Percentiles rank a stretch among this genome's conserved stretches.
Conservation (phyloP, 2,888 invertebrate species). For the Corbicula japonica region DNA sequence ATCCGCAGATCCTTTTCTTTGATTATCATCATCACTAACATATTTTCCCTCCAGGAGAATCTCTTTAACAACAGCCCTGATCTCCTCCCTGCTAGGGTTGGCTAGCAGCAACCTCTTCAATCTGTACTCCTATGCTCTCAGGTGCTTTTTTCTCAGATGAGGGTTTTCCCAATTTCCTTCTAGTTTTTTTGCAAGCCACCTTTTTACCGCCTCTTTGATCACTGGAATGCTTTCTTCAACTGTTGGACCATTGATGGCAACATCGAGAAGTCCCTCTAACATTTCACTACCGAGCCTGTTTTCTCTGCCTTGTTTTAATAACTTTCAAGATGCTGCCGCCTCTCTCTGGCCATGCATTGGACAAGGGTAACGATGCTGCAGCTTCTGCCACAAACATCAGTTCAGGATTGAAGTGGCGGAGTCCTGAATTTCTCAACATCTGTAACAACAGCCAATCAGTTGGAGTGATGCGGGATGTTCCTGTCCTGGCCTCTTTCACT, state of each 20-base stretch:
- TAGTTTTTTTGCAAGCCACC: conserved; percentile 8
- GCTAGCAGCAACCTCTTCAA: background rate
- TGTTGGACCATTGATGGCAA: conserved; percentile 24
- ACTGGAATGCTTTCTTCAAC: conserved; percentile 10
- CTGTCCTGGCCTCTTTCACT: conserved; percentile 31
- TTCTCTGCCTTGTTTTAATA: conserved; percentile 44
- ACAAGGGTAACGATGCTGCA: conserved; percentile 51
- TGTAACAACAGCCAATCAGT: conserved; percentile 38
- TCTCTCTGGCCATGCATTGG: conserved; percentile 67
- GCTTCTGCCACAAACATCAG: conserved; percentile 42
- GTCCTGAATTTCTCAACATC: conserved; percentile 10
- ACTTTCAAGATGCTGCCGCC: conserved; percentile 58
- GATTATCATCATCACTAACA: conserved; percentile 7
- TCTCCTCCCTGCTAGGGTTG: conserved; percentile 22
- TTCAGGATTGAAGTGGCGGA: conserved; percentile 24
- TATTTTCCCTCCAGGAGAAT: conserved; percentile 13
- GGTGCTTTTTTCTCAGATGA: background rate
- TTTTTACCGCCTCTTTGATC: conserved; percentile 17
- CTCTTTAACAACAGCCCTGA: conserved; percentile 16
- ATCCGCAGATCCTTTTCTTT: background rate
- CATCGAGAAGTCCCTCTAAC: conserved; percentile 23
- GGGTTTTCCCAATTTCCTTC: conserved; percentile 12
- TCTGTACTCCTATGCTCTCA: conserved; percentile 4
- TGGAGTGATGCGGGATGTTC: background rate
- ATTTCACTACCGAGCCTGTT: conserved; percentile 37